phyloP scores from a whole-genome alignment of 2,113 vertebrate genomes.

The Pterocles gutturalis region DNA sequence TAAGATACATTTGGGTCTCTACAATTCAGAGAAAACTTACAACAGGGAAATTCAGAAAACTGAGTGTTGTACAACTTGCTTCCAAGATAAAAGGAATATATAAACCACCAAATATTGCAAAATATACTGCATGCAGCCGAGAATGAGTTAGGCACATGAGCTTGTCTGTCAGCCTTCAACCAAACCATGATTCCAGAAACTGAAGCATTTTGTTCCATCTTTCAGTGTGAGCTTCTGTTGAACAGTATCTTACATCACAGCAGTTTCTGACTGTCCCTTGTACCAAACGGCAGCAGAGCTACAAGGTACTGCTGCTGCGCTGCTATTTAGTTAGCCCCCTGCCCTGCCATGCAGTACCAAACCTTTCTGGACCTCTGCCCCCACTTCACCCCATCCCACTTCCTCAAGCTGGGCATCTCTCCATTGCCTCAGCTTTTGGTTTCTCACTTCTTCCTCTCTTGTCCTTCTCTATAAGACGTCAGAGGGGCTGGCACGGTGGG shows the following conservation, averaged over 20 bases:
- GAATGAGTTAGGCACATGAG: not conserved
- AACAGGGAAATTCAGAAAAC: not conserved
- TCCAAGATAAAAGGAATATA: not conserved
- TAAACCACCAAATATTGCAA: not conserved
- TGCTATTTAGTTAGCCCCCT: too few relatives aligned
- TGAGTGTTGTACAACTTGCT: not conserved
- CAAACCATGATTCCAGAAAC: not conserved
- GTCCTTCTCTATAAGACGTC: fast-evolving
- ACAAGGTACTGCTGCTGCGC: not conserved
- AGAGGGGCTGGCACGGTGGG: not conserved
- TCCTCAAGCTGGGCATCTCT: not conserved
- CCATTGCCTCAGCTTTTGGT: not conserved
- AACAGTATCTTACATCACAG: not conserved
- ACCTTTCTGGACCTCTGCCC: not conserved
- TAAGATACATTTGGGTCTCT: not conserved
- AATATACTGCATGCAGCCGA: fast-evolving
- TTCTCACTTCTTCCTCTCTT: not conserved
- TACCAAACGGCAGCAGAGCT: fast-evolving
- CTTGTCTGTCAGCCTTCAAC: not conserved
- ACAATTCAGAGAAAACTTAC: not conserved
- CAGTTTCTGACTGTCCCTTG: too few relatives aligned
- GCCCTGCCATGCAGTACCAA: fast-evolving
- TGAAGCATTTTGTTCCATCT: not conserved
- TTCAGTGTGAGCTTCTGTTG: not conserved
- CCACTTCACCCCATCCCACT: not conserved